Conservation (phyloP, 2,113 vertebrate genomes). For the Platanista minor region DNA sequence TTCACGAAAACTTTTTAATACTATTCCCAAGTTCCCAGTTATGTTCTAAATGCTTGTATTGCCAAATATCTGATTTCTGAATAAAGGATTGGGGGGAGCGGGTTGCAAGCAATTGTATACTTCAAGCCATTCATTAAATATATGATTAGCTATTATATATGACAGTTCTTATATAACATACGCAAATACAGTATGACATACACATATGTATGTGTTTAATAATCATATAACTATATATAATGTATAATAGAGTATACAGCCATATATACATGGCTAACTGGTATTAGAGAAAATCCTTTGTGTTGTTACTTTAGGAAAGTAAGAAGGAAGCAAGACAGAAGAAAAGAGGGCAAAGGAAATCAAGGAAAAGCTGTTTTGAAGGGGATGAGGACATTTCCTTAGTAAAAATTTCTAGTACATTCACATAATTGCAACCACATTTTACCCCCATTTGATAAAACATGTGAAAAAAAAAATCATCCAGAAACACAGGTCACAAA, state of each 20-base stretch:
- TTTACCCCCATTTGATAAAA: not conserved
- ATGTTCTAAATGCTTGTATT: not conserved
- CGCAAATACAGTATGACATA: not conserved
- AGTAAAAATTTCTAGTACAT: not conserved
- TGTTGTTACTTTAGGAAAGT: not conserved
- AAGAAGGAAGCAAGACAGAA: not conserved
- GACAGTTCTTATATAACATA: not conserved
- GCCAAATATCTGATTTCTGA: slow-evolving; percentile 19
- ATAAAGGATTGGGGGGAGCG: not conserved
- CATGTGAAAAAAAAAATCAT: not conserved
- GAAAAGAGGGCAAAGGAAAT: not conserved
- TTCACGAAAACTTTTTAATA: not conserved
- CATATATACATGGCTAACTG: not conserved
- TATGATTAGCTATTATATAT: not conserved
- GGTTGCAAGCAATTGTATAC: not conserved
- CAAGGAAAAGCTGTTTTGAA: not conserved
- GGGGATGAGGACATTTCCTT: not conserved
- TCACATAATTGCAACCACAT: not conserved
- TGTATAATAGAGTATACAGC: not conserved
- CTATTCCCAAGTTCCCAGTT: not conserved
- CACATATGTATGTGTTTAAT: not conserved
- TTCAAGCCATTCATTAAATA: slow-evolving; percentile 4
- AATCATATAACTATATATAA: not conserved
- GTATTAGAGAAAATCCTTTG: not conserved
- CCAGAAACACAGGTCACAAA: not conserved